phyloP scores from a whole-genome alignment of 1,140 invertebrate species.

The Cardiocondyla obscurior region DNA sequence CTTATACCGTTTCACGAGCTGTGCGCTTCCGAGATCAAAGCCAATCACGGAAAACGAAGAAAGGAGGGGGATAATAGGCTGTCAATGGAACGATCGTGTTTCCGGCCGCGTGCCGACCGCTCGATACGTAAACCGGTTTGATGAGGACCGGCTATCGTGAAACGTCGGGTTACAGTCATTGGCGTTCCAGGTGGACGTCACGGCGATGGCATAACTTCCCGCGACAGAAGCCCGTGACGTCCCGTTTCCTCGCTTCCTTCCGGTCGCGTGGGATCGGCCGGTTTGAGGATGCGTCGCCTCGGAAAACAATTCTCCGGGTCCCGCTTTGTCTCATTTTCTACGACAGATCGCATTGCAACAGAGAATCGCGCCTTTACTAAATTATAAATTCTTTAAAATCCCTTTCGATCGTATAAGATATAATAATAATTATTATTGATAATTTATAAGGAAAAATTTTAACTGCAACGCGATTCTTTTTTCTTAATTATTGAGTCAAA shows the following conservation, averaged over 20 bases:
- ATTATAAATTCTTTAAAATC: no score
- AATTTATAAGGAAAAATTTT: no score
- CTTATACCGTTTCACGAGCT: neutral
- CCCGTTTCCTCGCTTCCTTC: slow-evolving; percentile 29
- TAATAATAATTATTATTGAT: no score
- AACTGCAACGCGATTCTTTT: no score
- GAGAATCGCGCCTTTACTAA: no score
- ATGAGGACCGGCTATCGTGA: slow-evolving; percentile 37
- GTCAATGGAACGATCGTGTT: slow-evolving; percentile 21
- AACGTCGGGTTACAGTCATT: slow-evolving; percentile 32
- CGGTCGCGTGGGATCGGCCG: neutral
- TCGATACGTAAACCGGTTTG: slow-evolving; percentile 42
- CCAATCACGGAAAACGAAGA: slow-evolving; percentile 1
- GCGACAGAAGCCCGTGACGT: neutral
- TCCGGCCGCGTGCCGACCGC: neutral
- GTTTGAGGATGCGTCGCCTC: neutral
- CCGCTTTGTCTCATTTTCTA: neutral
- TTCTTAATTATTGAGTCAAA: neutral
- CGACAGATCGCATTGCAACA: neutral
- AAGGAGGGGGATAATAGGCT: slow-evolving; percentile 6
- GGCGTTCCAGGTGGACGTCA: slow-evolving; percentile 28
- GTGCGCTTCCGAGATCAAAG: slow-evolving; percentile 19
- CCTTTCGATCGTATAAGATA: neutral
- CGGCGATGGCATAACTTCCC: slow-evolving; percentile 31
- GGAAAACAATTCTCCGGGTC: neutral